Conservation (phyloP, 2,888 invertebrate genomes). For the Arenicola marina region DNA sequence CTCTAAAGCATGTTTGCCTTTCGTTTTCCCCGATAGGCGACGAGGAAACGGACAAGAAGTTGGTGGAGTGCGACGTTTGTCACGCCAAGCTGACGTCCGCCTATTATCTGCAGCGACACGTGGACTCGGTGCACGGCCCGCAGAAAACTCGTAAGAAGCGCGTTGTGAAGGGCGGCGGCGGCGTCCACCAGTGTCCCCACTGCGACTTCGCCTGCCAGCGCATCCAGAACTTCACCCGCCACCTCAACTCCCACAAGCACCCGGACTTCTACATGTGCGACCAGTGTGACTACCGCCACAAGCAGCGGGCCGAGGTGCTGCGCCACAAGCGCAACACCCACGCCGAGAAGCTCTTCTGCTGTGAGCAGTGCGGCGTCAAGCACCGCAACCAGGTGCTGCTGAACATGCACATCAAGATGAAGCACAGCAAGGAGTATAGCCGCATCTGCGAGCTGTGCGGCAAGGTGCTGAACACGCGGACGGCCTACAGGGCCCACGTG, state of each 20-base stretch:
- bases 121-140: neutral
- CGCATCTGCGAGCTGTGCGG: constrained; percentile 12
- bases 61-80: neutral
- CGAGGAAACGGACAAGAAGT: neutral
- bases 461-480: neutral
- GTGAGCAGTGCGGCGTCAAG: neutral
- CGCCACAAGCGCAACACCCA: constrained; percentile 16
- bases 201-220: constrained; percentile 8
- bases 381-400: constrained; percentile 9
- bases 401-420: constrained; percentile 10
- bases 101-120: neutral
- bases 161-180: neutral
- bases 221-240: constrained; percentile 13
- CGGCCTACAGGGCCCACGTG: constrained; percentile 4
- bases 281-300: constrained; percentile 6
- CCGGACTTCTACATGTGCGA: constrained; percentile 7
- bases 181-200: constrained; percentile 12
- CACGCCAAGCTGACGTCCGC: neutral
- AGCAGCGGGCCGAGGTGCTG: constrained; percentile 2
- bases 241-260: constrained; percentile 8
- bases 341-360: constrained; percentile 8
- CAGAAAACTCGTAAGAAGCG: neutral
- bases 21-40: too few species aligned
- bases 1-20: too few species aligned
- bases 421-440: constrained; percentile 1